Percentiles rank a stretch among this genome's conserved stretches.
These are phyloP conservation scores for Tragelaphus scriptus DNA, from an alignment of 2,113 vertebrate species.

Conservation along the genomic window DNA sequence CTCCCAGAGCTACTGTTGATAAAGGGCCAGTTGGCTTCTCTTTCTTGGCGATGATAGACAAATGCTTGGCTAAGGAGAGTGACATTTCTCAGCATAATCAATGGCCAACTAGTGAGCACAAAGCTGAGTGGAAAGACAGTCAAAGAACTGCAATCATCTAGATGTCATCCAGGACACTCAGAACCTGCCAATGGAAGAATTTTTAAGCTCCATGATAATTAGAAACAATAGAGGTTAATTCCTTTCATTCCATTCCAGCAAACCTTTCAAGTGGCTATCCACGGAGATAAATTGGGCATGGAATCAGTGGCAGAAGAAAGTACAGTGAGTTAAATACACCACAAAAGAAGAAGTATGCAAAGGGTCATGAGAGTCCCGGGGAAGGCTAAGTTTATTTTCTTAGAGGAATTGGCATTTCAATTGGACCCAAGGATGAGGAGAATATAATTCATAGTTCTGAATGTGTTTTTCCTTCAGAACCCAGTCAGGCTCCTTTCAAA, in stretches of 20 bases:
- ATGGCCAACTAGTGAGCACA: background rate
- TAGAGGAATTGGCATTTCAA: background rate
- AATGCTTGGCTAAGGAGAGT: background rate
- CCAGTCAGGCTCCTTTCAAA: background rate
- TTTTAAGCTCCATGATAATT: background rate
- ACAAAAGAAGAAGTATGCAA: background rate
- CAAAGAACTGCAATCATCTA: background rate
- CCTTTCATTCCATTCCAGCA: background rate
- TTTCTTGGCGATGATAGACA: background rate
- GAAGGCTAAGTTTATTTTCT: background rate
- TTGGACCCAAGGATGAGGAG: background rate
- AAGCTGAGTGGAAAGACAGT: background rate
- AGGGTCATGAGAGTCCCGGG: background rate
- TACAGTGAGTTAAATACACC: fast-evolving
- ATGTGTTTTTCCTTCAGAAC: constrained; percentile 13
- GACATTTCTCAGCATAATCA: background rate
- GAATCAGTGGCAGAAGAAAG: background rate
- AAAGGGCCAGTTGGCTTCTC: background rate
- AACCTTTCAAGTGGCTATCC: background rate
- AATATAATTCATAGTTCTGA: background rate
- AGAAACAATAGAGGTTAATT: background rate
- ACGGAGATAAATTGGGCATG: background rate
- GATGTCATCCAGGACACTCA: background rate
- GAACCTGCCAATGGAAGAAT: background rate
- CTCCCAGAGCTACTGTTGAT: background rate